Conservation (phyloP, 1,140 invertebrate species). For the Harlomillsia oculata region DNA sequence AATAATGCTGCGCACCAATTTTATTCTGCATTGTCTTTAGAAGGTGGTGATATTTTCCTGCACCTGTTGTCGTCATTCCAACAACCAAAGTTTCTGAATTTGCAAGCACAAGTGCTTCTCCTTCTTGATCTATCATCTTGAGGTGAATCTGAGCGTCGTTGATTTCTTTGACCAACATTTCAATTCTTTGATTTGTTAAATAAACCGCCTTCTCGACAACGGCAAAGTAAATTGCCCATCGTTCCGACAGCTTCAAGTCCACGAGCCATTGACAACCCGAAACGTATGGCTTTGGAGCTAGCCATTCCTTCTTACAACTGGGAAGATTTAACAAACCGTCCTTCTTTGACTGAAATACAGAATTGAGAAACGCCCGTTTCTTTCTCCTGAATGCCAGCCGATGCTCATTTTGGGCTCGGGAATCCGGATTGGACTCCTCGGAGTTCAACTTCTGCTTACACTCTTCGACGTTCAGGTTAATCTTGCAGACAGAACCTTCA, state of each 20-base stretch:
- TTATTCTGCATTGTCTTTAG: constrained; percentile 40
- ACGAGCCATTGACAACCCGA: too few species aligned
- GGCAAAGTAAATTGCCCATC: constrained; percentile 30
- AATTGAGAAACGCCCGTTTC: neutral
- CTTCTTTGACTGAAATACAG: neutral
- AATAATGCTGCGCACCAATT: constrained; percentile 36
- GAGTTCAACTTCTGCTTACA: too few species aligned
- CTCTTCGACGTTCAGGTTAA: too few species aligned
- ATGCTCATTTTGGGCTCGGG: too few species aligned
- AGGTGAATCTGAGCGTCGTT: constrained; percentile 10
- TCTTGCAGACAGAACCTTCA: too few species aligned
- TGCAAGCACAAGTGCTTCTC: constrained; percentile 13
- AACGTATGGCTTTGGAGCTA: too few species aligned
- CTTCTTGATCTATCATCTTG: neutral
- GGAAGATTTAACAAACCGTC: neutral
- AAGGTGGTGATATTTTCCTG: constrained; percentile 41
- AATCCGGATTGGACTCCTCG: too few species aligned
- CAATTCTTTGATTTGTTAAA: neutral
- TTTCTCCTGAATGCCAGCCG: neutral
- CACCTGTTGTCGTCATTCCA: constrained; percentile 49
- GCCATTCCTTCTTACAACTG: neutral
- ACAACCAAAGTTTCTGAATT: constrained; percentile 31
- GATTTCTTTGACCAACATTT: neutral
- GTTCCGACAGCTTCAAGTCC: neutral
- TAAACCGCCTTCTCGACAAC: constrained; percentile 10